Base-by-base conservation (phyloP, 2,113 vertebrate species). In the Oryzias woworae region DNA sequence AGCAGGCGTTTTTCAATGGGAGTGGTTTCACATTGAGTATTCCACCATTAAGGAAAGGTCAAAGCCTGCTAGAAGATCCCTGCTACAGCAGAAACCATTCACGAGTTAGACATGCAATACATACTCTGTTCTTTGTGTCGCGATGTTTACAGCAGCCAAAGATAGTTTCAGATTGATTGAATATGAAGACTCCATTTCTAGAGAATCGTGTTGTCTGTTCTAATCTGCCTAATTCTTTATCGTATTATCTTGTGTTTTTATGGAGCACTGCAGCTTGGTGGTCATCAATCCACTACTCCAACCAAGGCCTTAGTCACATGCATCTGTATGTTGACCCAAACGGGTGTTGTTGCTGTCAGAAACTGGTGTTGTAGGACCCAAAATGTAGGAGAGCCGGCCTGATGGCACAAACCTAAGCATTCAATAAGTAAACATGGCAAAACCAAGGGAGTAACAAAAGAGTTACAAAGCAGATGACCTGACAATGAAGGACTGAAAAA, bases 1-100 rank as follows among this genome's bases (percentile, higher is more conserved):
- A 76, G 42, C 53, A n/a, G 68, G 53, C 59, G 18, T 70, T 77
- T 77, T 42, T 36, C 7, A 12, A 70, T 53, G 44, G 16, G 42
- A 52, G 52, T 62, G 61, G 31, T 36, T 49, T 42, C 2, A 54
- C 47, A 58, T 43, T 47, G 47, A 53, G 15, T 50, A 31, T 66
- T 67, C 74, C 47, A 49, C 36, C 14, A 44, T 58, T 31, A 18
- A 41, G 14, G 28, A 49, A 55, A 66, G 71, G 69, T 79, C 70
- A 69, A 49, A 66, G 49, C 72, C 31, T 36, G 14, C 1, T 8
- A 4, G 18, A 53, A 7, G 2, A 22, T 49, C 44, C 60, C 4
- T 17, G 48, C 31, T 2, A 42, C 36, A 23, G 17, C 48, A 7
- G 22, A 50, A 69, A 65, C 50, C 15, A 74, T 16, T 24, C 28